Base-by-base conservation (phyloP, 2,888 invertebrate species). In the Cryptophagus acutangulus region DNA sequence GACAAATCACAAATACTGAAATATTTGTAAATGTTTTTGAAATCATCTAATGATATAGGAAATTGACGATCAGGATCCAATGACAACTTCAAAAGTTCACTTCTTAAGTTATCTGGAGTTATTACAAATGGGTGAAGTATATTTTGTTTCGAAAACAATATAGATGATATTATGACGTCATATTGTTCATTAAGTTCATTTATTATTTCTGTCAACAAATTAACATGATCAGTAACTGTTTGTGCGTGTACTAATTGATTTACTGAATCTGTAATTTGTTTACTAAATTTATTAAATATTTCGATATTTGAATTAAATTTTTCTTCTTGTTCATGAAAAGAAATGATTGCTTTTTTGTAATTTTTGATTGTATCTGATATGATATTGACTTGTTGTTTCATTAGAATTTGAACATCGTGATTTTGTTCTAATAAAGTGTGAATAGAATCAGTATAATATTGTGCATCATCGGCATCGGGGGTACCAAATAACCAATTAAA, bases 331-430 rank as follows among this genome's bases (percentile, higher is more conserved):
- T 20, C 2, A 33, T 41, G 39, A 9, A 46, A 37, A 2, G 29
- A 24, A 25, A 8, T 8, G 14, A 45, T 12, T 5, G 48, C 46
- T 9, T 38, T 13, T 31, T 52, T 52, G 35, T 52, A 49, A 37
- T 46, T 46, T 6, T 20, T 14, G 10, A 52, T 50, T 2, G 49
- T 35, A 9, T 36, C 41, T 2, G 49, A 48, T 17, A 51, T 39
- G 8, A 51, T 41, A 15, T 45, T 30, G 12, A 51, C 38, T 41
- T 50, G 46, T 40, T 43, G 40, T 40, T 51, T 37, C 33, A 51
- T 34, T 1, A 49, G 29, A 12, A 34, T 35, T 33, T 43, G 46
- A 1, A 28, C 44, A 36, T 48, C 36, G 12, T 41, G 40, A 8
- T 44, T 43, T 3, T 44, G 28, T 3, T 40, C n/a, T n/a, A 43